Base-by-base conservation (phyloP, 2,113 vertebrate genomes). In the Noctilio leporinus region DNA sequence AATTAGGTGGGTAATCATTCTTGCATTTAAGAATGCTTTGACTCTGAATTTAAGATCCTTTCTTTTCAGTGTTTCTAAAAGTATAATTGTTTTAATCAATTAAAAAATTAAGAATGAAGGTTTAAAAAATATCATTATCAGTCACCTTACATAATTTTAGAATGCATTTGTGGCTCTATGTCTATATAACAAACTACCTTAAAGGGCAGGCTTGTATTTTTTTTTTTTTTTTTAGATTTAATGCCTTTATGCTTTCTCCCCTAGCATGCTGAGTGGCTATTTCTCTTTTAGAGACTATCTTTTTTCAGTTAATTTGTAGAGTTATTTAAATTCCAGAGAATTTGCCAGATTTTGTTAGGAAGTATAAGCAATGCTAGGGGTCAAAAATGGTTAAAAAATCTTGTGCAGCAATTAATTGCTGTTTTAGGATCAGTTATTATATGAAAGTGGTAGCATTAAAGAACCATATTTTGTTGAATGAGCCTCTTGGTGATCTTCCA, bases 11-110 rank as follows among this genome's bases (percentile, higher is more conserved):
- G 38, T 94, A 95, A 81, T 85, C 69, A 87, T 97, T 89, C 64
- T 70, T 45, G 33, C 62, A 78, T 92, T 96, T 75, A 67, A 91
- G 86, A 93, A 96, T 92, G 40, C 38, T 75, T 62, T 78, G 3
- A 16, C 7, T 91, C 90, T 96, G 49, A 78, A 80, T 93, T 91
- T 96, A 89, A 38, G 1, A 55, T 64, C n/a, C 20, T 53, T 77
- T 0, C 14, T 59, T 86, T 62, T 73, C 91, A 95, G 49, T 85
- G 40, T 24, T 65, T 77, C 17, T 93, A 94, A 80, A 93, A 89
- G 28, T 55, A 53, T 95, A 87, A 93, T 69, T 96, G n/a, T 43
- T 86, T 57, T 72, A 84, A 45, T 86, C 69, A 91, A 47, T 76
- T 91, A 77, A 87, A 33, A n/a, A 6, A 70, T 35, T 59, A 65